Conservation (phyloP, 2,797 vertebrate genomes). For the Bryconaethiops microstoma region DNA sequence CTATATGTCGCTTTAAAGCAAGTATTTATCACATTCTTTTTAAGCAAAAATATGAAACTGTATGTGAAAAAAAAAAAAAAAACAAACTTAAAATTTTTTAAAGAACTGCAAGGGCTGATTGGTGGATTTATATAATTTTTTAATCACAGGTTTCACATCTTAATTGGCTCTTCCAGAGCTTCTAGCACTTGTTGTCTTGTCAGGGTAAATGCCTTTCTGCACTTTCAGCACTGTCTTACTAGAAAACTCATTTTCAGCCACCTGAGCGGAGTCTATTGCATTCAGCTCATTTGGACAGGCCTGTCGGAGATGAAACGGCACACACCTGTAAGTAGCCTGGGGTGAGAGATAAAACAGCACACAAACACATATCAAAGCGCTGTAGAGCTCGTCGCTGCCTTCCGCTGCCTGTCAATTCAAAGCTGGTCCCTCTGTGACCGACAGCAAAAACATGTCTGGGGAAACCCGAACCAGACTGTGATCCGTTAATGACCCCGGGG, state of each 20-base stretch:
- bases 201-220: not conserved
- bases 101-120: too few relatives aligned
- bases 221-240: not conserved
- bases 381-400: not conserved
- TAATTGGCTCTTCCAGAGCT: not conserved
- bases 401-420: constrained; percentile 41
- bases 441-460: constrained; percentile 32
- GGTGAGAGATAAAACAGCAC: constrained; percentile 37
- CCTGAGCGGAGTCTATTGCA: not conserved
- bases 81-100: too few relatives aligned
- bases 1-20: too few relatives aligned
- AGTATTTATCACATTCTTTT: too few relatives aligned
- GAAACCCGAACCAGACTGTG: not conserved
- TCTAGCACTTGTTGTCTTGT: not conserved
- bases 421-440: constrained; percentile 35
- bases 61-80: too few relatives aligned
- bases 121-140: not conserved
- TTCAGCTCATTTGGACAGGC: constrained; percentile 26
- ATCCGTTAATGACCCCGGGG: not conserved
- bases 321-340: constrained; percentile 34
- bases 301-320: constrained; percentile 4
- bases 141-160: not conserved
- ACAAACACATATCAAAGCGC: constrained; percentile 43
- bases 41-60: too few relatives aligned
- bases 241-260: not conserved